Evolutionary conservation across 2,888 invertebrate genomes (phyloP), one percentile per base, ranked within the genome.

Genomic region (Oxytorus armatus): DNA sequence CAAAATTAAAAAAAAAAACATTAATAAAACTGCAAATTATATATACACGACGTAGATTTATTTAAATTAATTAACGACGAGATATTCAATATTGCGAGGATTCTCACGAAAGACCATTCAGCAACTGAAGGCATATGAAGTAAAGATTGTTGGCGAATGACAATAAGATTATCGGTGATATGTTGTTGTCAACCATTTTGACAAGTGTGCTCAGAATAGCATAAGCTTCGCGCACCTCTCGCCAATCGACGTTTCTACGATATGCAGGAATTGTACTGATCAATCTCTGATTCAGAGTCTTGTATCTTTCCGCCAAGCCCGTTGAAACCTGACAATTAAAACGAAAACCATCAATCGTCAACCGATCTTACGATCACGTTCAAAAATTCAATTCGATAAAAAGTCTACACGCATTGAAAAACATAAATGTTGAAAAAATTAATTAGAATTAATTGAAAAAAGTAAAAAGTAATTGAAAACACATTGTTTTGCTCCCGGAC

Each of bases 111-210:
- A 95, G 92, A 23, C 94, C 95, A 79, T 95, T 93, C 80, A 95
- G 95, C 7, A 96, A 92, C 86, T 96, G 96, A 23, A 96, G 92
- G 79, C 96, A 96, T 63, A 96, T 95, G 86, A 96, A 96, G 88
- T 95, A 96, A 61, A 96, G 93, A 87, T 96, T 96, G 87, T 95
- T 95, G 4, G 93, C 90, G 82, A 95, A 96, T 0, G 95, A 95
- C 16, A 96, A 88, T 0, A 96, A 89, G 0, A 96, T 93, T 51
- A 96, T 89, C 0, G 93, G 92, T 0, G 95, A 94, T 3, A 96
- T 92, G 36, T 94, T 91, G 1, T 92, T 88, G 84, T 96, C 95
- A 0, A 95, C 93, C 53, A 92, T 92, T 44, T 93, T 93, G 0
- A 95, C 94, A 14, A 96, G 90, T 5, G 93, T 92, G 8, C 94